Base-by-base conservation (phyloP, 2,113 vertebrate genomes). In the Phylloscopus whistleri region DNA sequence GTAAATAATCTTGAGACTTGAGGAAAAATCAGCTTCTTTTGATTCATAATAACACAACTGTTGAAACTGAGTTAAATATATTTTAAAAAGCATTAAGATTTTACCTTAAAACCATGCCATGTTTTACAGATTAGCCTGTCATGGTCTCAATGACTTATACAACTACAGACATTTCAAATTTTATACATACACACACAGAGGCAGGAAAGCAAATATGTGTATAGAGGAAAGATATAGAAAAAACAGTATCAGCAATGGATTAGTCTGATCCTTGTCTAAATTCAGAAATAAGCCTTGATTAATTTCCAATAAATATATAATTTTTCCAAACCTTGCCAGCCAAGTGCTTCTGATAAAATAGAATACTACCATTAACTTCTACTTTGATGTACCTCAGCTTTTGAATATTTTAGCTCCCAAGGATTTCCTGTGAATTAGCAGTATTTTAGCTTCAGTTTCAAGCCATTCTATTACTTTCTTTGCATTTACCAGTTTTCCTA, bases 391-490 rank as follows among this genome's bases (percentile, higher is more conserved):
- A 77, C 66, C 60, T 96, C 24, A 37, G 39, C 8, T 89, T 97
- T 86, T 64, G 56, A 67, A 23, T 81, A 43, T 23, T 81, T 79
- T 55, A 92, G 24, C 5, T 63, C 35, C 19, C 39, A 17, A 91
- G 64, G 16, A 95, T 48, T 67, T 97, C 60, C 31, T 72, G 39
- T 10, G 49, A 60, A 82, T 52, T 90, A 33, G 81, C n/a, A 92
- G 30, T 30, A 79, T 49, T 76, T 96, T 95, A 56, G 79, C 46
- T 63, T 96, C 64, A 12, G n/a, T 85, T 83, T 97, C 63, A 13
- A 59, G 56, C 16, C 43, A 33, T 51, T 90, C 35, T 33, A 55
- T 23, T 14, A 21, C 59, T 60, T 64, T 55, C 18, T 59, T 94
- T 80, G 58, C 26, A 16, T 33, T 10, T 13, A 55, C 84, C 20